phyloP scores from a whole-genome alignment of 2,113 vertebrate species.

The Colinus virginianus region DNA sequence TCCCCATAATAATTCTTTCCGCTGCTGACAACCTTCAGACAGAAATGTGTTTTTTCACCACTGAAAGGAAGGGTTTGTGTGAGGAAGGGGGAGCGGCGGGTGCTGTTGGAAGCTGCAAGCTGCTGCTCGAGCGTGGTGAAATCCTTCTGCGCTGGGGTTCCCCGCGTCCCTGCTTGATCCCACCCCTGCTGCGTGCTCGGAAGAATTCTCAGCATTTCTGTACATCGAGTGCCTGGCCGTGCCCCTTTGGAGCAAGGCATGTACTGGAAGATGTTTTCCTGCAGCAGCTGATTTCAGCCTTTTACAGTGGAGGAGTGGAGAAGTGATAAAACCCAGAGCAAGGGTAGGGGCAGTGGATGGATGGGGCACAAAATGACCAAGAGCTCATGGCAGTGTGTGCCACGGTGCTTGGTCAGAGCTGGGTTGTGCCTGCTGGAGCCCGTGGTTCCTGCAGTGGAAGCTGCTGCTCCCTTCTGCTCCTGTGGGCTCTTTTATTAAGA shows the following conservation, averaged over 20 bases:
- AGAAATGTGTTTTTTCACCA: background rate
- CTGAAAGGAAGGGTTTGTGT: background rate
- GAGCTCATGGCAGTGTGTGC: rapidly evolving
- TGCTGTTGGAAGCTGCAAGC: background rate
- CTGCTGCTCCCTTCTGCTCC: background rate
- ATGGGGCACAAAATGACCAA: rapidly evolving
- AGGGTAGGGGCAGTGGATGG: rapidly evolving
- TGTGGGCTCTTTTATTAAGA: background rate
- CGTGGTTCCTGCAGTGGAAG: background rate
- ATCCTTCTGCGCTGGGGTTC: background rate
- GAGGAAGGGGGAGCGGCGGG: background rate
- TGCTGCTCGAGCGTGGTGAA: background rate
- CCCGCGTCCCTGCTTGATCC: background rate
- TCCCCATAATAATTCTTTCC: background rate
- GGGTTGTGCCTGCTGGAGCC: rapidly evolving
- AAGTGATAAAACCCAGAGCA: background rate
- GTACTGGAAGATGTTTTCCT: background rate
- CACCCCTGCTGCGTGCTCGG: background rate
- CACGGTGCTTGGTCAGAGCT: rapidly evolving
- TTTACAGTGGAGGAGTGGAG: background rate
- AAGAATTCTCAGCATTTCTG: background rate
- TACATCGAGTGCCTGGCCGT: background rate
- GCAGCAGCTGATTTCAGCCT: no score
- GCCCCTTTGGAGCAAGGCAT: background rate
- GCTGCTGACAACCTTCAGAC: background rate